A percentile compares a stretch with the other conserved stretches of the same genome.
phyloP scores from a whole-genome alignment of 2,888 invertebrate genomes.

The Nemoura dubitans region DNA sequence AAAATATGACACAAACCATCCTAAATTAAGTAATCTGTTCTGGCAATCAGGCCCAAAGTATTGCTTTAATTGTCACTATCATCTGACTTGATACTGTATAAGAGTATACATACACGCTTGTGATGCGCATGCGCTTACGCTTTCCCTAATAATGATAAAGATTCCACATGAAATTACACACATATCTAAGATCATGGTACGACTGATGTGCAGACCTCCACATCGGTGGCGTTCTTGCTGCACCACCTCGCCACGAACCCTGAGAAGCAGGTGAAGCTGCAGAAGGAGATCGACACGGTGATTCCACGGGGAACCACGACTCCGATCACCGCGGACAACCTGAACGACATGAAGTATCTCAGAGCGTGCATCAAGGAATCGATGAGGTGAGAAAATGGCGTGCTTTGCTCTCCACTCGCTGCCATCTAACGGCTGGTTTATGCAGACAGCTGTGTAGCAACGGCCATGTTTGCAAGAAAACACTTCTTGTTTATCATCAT shows the following conservation, averaged over 20 bases:
- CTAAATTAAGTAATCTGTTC: no score
- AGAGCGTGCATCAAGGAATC: constrained; percentile 56
- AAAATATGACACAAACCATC: no score
- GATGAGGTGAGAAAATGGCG: constrained; percentile 45
- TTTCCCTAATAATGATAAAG: neutral
- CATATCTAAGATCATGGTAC: no score
- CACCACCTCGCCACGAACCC: constrained; percentile 67
- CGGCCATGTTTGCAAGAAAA: neutral
- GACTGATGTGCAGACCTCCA: constrained; percentile 55
- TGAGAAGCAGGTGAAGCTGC: constrained; percentile 64
- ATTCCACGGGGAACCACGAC: constrained; percentile 49
- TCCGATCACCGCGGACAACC: constrained; percentile 56
- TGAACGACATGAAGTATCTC: constrained; percentile 58
- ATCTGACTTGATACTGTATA: no score
- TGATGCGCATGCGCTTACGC: neutral
- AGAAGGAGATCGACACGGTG: constrained; percentile 56
- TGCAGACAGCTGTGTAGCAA: neutral
- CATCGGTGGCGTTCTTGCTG: constrained; percentile 59
- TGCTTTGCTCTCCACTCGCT: neutral
- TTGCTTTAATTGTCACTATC: no score
- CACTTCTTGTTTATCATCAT: no score
- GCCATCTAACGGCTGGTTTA: no score
- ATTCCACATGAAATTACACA: neutral
- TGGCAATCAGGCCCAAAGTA: no score
- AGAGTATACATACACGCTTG: no score